Evolutionary conservation across 2,888 invertebrate species (phyloP).

Genomic region (Eristalinus aeneus): DNA sequence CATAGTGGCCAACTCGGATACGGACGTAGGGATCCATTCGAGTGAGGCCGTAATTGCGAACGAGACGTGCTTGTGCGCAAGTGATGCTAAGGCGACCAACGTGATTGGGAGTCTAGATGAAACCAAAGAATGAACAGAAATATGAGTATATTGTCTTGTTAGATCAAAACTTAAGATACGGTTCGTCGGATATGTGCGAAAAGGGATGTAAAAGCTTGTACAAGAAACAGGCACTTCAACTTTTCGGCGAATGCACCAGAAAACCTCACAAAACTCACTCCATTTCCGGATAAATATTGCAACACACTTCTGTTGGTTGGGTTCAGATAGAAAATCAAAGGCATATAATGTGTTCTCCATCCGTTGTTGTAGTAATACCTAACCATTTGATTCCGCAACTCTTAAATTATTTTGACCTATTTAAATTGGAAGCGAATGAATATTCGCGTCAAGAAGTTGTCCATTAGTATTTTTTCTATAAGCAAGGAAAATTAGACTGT

Average conservation of each 20-base stretch:
- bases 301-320: not conserved
- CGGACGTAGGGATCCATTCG: slow-evolving; percentile 98
- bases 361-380: not conserved
- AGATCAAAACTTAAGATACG: not conserved
- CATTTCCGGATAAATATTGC: not conserved
- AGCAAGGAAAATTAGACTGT: not conserved
- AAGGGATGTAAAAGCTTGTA: no score
- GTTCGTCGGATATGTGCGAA: no score
- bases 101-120: slow-evolving; percentile 74
- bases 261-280: not conserved
- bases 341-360: not conserved
- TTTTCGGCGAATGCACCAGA: no score
- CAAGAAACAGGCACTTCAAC: no score
- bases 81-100: slow-evolving; percentile 90
- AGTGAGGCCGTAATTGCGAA: slow-evolving; percentile 96
- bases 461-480: not conserved
- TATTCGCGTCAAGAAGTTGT: not conserved
- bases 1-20: slow-evolving; percentile 94
- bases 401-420: not conserved
- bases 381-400: not conserved
- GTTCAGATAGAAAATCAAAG: not conserved
- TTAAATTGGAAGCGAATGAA: not conserved
- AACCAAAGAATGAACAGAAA: no score
- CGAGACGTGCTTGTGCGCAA: slow-evolving; percentile 93
- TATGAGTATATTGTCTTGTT: not conserved